phyloP scores from a whole-genome alignment of 2,797 vertebrate genomes.

The Agapornis canus region DNA sequence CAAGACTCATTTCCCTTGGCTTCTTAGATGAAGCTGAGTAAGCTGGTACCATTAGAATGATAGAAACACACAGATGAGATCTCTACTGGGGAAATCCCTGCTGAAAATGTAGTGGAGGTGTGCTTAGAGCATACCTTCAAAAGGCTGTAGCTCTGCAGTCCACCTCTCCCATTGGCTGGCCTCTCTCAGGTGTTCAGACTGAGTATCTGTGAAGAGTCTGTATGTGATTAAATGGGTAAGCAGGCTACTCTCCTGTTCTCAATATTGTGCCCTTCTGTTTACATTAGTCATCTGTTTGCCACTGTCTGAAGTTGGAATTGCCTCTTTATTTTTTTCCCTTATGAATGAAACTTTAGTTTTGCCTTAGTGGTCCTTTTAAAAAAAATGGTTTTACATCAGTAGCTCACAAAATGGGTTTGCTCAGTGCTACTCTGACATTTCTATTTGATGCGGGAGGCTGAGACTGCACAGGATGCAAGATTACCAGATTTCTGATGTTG shows the following conservation, averaged over 20 bases:
- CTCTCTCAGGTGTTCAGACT: background rate
- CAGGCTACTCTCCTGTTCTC: background rate
- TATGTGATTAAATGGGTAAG: background rate
- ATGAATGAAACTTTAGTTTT: background rate
- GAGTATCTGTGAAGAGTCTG: background rate
- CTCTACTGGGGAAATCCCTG: background rate
- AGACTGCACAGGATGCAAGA: background rate
- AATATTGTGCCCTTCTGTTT: background rate
- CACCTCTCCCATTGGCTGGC: background rate
- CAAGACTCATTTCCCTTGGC: background rate
- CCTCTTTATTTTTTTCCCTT: background rate
- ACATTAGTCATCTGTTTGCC: background rate
- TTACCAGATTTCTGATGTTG: background rate
- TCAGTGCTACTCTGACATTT: background rate
- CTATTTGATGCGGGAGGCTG: background rate
- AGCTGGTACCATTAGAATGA: background rate
- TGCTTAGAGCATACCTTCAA: background rate
- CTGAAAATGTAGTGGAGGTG: background rate
- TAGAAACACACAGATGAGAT: background rate
- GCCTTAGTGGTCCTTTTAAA: background rate
- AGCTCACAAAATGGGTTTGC: background rate
- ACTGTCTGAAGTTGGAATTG: background rate
- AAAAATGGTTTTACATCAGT: background rate
- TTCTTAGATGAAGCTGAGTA: background rate
- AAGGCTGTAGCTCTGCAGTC: background rate